Base-by-base conservation (phyloP, 1,140 invertebrate genomes). In the Stenopsyche tienmushanensis region DNA sequence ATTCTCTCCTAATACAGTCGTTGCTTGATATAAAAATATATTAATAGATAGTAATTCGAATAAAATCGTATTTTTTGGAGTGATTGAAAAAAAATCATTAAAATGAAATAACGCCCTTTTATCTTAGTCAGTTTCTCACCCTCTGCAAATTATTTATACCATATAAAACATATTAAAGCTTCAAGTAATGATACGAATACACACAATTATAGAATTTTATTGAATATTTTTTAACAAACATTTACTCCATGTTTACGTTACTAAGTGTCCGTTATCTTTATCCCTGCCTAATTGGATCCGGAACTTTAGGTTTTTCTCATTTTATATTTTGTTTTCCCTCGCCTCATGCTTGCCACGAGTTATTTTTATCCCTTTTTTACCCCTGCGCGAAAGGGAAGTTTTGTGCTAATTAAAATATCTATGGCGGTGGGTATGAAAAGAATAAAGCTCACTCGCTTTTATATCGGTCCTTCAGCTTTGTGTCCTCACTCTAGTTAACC, bases 381-480 rank as follows among this genome's bases (percentile, higher is more conserved):
- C 34, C 8, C 23, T 44, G 39, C 41, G 34, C 52, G 23, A 17
- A 45, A 54, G 52, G 60, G 41, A 50, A 66, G 55, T 63, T 55
- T 65, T 17, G 53, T 44, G 34, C 67, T 69, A 69, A 69, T 69
- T 69, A 69, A 69, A 66, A 66, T 66, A 66, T 58, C 58, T 44
- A 64, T 63, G 49, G 58, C 60, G 24, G 5, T 21, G 9, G 25
- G 34, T 59, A 60, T 65, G 25, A 60, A 52, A 65, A 50, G 21
- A 59, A 24, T 17, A 52, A 18, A 24, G 24, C 13, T 57, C 57
- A 20, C 29, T n/a, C 34, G 57, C 42, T 50, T 65, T 57, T 62
- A 55, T 68, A 64, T 68, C 57, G 29, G 57, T 54, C 26, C 8
- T 15, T 42, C 20, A n/a, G 17, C 47, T 47, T 64, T 65, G 66